Percentiles rank a stretch among this genome's conserved stretches.
phyloP scores from a whole-genome alignment of 2,797 vertebrate species.

The Hypotaenidia philippensis region DNA sequence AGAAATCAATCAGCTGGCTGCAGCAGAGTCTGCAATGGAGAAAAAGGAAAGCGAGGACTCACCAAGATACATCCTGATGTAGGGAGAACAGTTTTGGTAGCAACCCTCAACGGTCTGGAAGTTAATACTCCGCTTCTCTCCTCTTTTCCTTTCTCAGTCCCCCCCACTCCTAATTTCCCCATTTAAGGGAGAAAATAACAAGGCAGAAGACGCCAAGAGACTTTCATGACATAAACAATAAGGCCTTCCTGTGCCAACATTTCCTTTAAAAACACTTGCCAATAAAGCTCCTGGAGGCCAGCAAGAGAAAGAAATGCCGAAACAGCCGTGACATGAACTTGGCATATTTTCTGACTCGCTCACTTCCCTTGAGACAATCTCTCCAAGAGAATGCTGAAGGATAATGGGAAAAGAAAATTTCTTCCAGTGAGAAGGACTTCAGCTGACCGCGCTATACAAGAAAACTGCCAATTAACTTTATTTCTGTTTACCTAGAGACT shows the following conservation, averaged over 20 bases:
- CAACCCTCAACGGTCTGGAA: constrained; percentile 3
- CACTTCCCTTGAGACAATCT: constrained; percentile 60
- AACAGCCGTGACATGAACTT: constrained; percentile 70
- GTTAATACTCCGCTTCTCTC: constrained; percentile 24
- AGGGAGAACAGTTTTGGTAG: background rate
- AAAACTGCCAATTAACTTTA: constrained; percentile 72
- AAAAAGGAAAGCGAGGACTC: constrained; percentile 38
- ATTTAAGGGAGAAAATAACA: constrained; percentile 72
- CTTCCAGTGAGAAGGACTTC: constrained; percentile 38
- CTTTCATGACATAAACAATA: constrained; percentile 74
- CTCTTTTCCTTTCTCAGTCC: constrained; percentile 36
- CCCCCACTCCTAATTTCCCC: constrained; percentile 57
- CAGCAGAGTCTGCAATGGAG: background rate
- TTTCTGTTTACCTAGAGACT: constrained; percentile 72
- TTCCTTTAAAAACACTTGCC: constrained; percentile 72
- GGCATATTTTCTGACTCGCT: constrained; percentile 66
- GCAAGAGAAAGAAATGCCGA: constrained; percentile 62
- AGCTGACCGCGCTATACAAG: constrained; percentile 46
- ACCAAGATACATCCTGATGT: constrained; percentile 51
- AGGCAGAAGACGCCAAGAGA: constrained; percentile 71
- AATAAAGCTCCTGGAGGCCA: constrained; percentile 71
- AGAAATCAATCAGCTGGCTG: background rate
- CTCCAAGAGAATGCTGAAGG: constrained; percentile 59
- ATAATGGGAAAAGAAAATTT: constrained; percentile 70
- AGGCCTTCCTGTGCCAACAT: constrained; percentile 65